A percentile compares a stretch with the other conserved stretches of the same genome.
Evolutionary conservation across 2,113 vertebrate genomes (phyloP).

Genomic region (Pachypanchax playfairii): DNA sequence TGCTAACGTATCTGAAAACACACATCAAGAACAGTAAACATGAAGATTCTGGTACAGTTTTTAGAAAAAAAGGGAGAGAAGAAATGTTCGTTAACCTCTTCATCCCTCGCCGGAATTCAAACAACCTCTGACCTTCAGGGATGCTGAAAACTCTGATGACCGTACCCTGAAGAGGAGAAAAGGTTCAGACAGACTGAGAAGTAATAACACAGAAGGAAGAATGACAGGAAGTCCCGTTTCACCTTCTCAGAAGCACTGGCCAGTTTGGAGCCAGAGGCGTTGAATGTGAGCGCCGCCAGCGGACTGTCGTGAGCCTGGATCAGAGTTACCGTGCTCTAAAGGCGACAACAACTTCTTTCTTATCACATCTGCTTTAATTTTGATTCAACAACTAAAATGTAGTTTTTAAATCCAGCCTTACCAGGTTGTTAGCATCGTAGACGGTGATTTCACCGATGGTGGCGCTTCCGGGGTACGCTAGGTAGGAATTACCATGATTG

Average conservation of each 20-base stretch:
- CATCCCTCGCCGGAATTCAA: conserved; percentile 94
- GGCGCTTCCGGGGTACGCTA: conserved; percentile 92
- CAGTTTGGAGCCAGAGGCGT: conserved; percentile 85
- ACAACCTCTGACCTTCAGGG: conserved; percentile 90
- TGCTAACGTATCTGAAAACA: conserved; percentile 88
- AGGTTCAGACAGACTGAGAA: conserved; percentile 5
- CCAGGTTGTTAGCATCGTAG: conserved; percentile 93
- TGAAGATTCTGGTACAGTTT: neutral
- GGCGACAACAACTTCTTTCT: conserved; percentile 14
- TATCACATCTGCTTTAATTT: conserved; percentile 8
- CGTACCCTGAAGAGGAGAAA: conserved; percentile 82
- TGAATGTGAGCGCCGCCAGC: conserved; percentile 91
- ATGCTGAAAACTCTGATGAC: conserved; percentile 93
- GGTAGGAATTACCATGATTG: conserved; percentile 94
- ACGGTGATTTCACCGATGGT: conserved; percentile 90
- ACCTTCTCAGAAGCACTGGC: conserved; percentile 94
- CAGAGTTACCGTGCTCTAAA: conserved; percentile 85
- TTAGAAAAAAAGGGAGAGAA: neutral
- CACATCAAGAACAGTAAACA: neutral
- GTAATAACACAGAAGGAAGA: neutral
- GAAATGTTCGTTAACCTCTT: conserved; percentile 82
- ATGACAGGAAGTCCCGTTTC: conserved; percentile 29
- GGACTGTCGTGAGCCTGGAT: conserved; percentile 91
- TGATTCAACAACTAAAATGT: too few relatives aligned
- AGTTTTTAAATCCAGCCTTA: too few relatives aligned